Evolutionary conservation across 2,113 vertebrate species (phyloP).

Genomic region (Sceloporus tristichus): DNA sequence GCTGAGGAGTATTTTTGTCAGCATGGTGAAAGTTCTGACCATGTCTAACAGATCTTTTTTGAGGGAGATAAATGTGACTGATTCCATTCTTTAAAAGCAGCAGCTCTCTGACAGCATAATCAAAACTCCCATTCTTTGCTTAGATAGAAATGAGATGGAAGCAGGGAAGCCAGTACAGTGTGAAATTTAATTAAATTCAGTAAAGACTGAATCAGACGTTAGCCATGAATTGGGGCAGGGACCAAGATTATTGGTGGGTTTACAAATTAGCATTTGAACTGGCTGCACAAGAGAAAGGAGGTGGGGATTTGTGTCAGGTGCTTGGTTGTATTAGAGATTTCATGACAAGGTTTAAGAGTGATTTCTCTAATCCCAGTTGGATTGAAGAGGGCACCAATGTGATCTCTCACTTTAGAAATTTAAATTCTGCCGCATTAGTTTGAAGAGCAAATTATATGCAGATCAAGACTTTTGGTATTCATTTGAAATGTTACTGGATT

Average conservation of each 20-base stretch:
- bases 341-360: not conserved
- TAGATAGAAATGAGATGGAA: not conserved
- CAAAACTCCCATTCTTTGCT: not conserved
- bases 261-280: not conserved
- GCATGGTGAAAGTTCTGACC: not conserved
- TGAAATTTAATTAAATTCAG: not conserved
- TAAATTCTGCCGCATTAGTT: not conserved
- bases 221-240: not conserved
- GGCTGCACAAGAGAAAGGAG: not conserved
- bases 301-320: not conserved
- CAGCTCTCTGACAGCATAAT: not conserved
- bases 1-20: not conserved
- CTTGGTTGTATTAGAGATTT: not conserved
- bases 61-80: too few relatives aligned
- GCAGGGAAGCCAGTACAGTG: not conserved
- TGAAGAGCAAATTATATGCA: too few relatives aligned
- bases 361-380: not conserved
- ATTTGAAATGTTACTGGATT: too few relatives aligned
- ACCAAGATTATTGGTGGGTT: not conserved
- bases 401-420: not conserved
- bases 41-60: not conserved
- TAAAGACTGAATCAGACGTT: not conserved
- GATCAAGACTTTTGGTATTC: too few relatives aligned
- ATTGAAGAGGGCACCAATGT: not conserved
- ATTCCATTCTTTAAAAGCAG: not conserved